phyloP scores from a whole-genome alignment of 2,888 invertebrate species.

The Pegoplata infirma region DNA sequence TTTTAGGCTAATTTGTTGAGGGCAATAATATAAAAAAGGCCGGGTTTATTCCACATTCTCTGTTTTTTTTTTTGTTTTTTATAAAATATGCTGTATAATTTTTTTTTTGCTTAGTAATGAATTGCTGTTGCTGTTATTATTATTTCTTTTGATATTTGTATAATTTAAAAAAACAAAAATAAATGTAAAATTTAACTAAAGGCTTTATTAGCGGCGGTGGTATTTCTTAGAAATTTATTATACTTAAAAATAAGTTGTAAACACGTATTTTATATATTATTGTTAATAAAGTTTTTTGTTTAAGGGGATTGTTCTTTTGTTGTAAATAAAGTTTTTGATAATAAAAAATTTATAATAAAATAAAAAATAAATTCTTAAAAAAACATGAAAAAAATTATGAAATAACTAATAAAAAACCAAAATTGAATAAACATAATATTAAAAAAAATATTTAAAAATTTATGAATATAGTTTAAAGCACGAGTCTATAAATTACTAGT shows the following conservation, averaged over 20 bases:
- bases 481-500: no score
- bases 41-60: background rate
- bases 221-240: background rate
- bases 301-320: background rate
- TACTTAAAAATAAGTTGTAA: background rate
- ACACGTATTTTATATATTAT: background rate
- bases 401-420: no score
- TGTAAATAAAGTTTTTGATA: no score
- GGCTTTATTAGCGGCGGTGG: background rate
- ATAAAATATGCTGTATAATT: no score
- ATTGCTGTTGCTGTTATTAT: background rate
- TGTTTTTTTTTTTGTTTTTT: background rate
- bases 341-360: no score
- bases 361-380: no score
- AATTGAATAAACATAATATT: no score
- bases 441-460: no score
- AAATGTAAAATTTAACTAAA: background rate
- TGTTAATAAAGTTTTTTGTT: background rate
- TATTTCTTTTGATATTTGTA: background rate
- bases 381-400: no score
- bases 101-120: constrained; percentile 12
- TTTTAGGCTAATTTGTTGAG: constrained; percentile 32
- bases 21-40: constrained; percentile 8
- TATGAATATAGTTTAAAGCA: no score
- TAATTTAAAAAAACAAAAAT: background rate